phyloP scores from a whole-genome alignment of 2,797 vertebrate genomes.

The Esox masquinongy region DNA sequence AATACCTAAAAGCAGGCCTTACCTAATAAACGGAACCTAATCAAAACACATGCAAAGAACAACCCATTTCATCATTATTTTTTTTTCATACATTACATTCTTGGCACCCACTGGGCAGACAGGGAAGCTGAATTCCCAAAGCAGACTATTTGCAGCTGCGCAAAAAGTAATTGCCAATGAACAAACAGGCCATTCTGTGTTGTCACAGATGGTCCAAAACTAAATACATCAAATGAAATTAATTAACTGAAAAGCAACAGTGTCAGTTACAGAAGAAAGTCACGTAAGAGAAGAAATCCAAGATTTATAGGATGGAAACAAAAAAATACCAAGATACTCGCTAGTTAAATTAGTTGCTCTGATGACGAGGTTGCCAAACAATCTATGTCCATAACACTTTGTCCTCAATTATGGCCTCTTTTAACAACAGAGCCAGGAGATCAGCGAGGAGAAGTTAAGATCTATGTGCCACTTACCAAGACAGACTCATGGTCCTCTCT shows the following conservation, averaged over 20 bases:
- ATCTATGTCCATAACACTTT: background rate
- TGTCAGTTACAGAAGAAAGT: background rate
- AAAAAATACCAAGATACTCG: background rate
- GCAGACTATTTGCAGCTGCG: background rate
- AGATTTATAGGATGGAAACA: background rate
- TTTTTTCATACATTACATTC: conserved; percentile 18
- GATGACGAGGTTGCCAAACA: background rate
- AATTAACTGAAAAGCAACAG: background rate
- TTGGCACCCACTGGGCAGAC: background rate
- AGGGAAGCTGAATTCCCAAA: conserved; percentile 4
- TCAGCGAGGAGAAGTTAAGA: background rate
- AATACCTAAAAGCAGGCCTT: background rate
- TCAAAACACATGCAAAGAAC: background rate
- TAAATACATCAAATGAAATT: background rate
- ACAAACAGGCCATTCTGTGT: conserved; percentile 51
- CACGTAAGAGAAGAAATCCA: background rate
- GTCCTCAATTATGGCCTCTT: conserved; percentile 1
- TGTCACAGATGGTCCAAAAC: background rate
- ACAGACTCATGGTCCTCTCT: conserved; percentile 64
- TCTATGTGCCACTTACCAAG: conserved; percentile 64
- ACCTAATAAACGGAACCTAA: background rate
- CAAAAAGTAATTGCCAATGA: conserved; percentile 70
- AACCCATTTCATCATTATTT: background rate
- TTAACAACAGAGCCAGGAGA: conserved; percentile 3
- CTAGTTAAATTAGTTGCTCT: background rate